Evolutionary conservation across 2,113 vertebrate genomes (phyloP), one percentile per base, ranked within the genome.

Genomic region (Anarhynchus alexandrinus): DNA sequence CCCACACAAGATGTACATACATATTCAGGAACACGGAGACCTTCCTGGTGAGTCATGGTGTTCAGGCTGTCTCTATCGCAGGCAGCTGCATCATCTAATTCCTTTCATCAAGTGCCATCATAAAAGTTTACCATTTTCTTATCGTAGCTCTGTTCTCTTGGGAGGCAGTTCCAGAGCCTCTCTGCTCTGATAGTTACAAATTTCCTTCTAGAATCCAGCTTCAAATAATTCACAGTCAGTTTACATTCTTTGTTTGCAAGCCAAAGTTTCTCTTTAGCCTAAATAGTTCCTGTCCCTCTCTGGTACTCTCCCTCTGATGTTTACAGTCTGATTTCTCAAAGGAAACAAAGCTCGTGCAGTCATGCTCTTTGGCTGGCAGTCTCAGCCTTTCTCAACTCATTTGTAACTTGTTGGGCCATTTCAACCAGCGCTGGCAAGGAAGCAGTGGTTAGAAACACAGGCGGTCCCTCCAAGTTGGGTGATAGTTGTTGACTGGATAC

Each of bases 41-140:
- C 81, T 94, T 91, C 43, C 69, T 82, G 61, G 61, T 95, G 89
- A 96, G 61, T 91, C 69, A 82, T 5, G 27, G 62, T 84, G 57
- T 84, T 96, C 54, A 5, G 66, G 57, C 72, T 74, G 17, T 79
- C 86, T 94, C 72, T 82, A 0, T 64, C 40, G 7, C 47, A 89
- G 47, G 70, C 73, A 91, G 89, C 70, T 93, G 69, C 59, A 93
- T 67, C 81, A 67, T 96, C 65, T 70, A 71, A 67, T 93, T 89
- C 57, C 18, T 89, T 95, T 94, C 36, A 90, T 91, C 49, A 87
- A 91, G 43, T n/a, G 51, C 81, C 65, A 72, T 87, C 73, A 7
- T 64, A 36, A 40, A 86, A 89, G 45, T 51, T 84, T 47, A 62
- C 38, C 36, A 12, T 89, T 95, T 94, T 91, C 47, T 94, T 91